Conservation (phyloP, 2,888 invertebrate genomes). For the Diarsia dahlii region DNA sequence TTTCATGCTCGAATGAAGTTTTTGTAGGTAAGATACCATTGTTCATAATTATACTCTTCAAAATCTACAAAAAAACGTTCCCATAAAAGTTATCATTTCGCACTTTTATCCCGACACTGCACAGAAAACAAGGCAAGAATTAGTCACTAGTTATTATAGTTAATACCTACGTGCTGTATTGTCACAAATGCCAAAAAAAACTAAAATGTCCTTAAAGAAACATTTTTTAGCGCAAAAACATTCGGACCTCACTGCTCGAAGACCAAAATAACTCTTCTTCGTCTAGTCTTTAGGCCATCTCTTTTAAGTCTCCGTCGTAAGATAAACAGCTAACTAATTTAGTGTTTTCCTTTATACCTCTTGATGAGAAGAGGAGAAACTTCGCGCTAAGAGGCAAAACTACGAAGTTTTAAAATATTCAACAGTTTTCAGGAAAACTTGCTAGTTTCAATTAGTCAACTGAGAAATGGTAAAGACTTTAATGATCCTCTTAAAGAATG, state of each 20-base stretch:
- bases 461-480: constrained; percentile 5
- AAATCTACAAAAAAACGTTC: too few species aligned
- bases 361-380: constrained; percentile 7
- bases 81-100: too few species aligned
- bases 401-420: constrained; percentile 52
- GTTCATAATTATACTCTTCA: too few species aligned
- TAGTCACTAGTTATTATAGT: too few species aligned
- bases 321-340: constrained; percentile 37
- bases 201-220: not conserved
- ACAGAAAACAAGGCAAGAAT: too few species aligned
- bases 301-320: constrained; percentile 17
- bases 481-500: constrained; percentile 1
- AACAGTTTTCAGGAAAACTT: constrained; percentile 32
- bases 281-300: constrained; percentile 2
- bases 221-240: not conserved
- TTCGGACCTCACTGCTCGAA: not conserved
- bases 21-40: too few species aligned
- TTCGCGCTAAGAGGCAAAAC: constrained; percentile 25
- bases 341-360: constrained; percentile 22
- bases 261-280: constrained; percentile 16
- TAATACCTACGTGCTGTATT: too few species aligned
- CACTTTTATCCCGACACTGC: too few species aligned
- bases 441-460: constrained; percentile 47
- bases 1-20: too few species aligned
- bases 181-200: too few species aligned